Percentiles rank a stretch among this genome's conserved stretches.
Conservation (phyloP, 23 tunicate species). For the Ascidia mentula region DNA sequence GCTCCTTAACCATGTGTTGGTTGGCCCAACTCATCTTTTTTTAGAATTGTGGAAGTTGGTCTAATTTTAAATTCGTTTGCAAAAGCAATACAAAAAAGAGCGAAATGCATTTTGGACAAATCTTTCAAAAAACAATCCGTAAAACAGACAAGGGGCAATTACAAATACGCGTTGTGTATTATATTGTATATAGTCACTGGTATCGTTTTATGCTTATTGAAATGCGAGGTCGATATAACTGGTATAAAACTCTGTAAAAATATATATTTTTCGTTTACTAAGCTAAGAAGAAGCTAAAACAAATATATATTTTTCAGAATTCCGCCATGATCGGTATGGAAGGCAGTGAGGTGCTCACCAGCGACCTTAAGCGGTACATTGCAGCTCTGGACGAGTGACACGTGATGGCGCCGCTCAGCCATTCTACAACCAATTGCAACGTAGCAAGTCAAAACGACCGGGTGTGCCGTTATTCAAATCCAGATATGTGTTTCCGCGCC, state of each 20-base stretch:
- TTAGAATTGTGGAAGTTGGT: no score
- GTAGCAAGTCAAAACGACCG: background rate
- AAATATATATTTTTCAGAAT: background rate
- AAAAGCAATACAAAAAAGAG: no score
- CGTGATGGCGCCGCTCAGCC: background rate
- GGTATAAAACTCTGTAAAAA: no score
- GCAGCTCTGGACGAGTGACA: slow-evolving; percentile 76
- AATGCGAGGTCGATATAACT: no score
- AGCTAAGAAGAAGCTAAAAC: no score
- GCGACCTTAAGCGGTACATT: slow-evolving; percentile 82
- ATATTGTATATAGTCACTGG: no score
- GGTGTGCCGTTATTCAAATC: background rate
- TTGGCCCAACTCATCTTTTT: no score
- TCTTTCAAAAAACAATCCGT: background rate
- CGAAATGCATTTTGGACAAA: no score
- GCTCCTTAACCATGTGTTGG: background rate
- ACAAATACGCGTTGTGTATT: background rate
- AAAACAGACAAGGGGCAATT: background rate
- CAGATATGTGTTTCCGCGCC: background rate
- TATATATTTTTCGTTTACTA: no score
- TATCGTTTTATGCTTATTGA: no score
- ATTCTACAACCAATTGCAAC: background rate
- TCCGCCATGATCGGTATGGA: slow-evolving; percentile 47
- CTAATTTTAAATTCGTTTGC: no score
- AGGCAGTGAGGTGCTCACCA: slow-evolving; percentile 82